phyloP scores from a whole-genome alignment of 2,113 vertebrate species.

The Dipodomys spectabilis region DNA sequence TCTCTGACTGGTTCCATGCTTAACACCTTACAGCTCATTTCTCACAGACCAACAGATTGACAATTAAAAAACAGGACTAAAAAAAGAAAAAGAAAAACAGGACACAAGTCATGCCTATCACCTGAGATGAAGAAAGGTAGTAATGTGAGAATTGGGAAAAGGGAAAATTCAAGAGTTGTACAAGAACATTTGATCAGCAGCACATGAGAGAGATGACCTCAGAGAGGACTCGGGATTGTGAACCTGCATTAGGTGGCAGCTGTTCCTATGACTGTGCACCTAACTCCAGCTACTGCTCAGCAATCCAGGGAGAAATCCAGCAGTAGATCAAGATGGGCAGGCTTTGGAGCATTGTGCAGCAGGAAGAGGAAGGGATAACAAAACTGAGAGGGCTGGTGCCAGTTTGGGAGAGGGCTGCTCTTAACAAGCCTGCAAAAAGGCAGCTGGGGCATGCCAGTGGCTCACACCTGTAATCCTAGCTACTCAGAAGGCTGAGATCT shows the following conservation, averaged over 20 bases:
- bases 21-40: not conserved
- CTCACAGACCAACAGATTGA: not conserved
- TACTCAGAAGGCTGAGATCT: too few relatives aligned
- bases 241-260: not conserved
- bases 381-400: not conserved
- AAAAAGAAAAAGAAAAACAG: too few relatives aligned
- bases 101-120: not conserved
- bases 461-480: too few relatives aligned
- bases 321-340: not conserved
- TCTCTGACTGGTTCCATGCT: not conserved
- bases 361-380: not conserved
- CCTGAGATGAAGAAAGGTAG: not conserved
- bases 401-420: not conserved
- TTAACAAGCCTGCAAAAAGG: not conserved
- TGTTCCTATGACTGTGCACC: not conserved
- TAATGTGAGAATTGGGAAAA: not conserved
- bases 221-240: not conserved
- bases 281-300: not conserved
- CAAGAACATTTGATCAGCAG: not conserved
- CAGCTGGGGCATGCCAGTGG: too few relatives aligned
- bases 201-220: not conserved
- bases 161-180: not conserved
- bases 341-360: not conserved
- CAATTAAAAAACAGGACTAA: not conserved
- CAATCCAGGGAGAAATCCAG: not conserved